Percentiles rank a stretch among this genome's conserved stretches.
phyloP scores from a whole-genome alignment of 1,140 invertebrate species.

The Zaprionus taronus region DNA sequence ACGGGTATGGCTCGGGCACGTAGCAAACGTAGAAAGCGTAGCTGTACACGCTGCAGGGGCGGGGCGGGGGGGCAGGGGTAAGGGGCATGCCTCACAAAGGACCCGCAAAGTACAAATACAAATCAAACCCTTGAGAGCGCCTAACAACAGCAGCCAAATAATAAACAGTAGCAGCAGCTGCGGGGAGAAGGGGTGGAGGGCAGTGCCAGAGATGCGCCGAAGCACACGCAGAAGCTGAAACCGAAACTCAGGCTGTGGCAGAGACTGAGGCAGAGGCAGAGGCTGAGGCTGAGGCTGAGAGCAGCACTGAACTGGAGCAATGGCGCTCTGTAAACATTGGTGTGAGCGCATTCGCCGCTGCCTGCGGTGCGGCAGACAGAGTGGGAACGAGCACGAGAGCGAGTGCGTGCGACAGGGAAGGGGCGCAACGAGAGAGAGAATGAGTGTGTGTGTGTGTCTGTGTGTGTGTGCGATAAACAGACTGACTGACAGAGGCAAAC shows the following conservation, averaged over 20 bases:
- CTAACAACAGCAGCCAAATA: constrained; percentile 64
- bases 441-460: constrained; percentile 6
- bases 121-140: constrained; percentile 79
- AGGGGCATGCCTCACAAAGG: constrained; percentile 50
- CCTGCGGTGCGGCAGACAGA: neutral
- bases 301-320: constrained; percentile 53
- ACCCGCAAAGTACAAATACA: constrained; percentile 70
- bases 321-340: constrained; percentile 70
- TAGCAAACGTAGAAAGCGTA: constrained; percentile 55
- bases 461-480: constrained; percentile 31
- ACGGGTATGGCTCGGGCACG: constrained; percentile 45
- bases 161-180: constrained; percentile 53
- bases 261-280: constrained; percentile 1
- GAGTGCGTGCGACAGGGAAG: constrained; percentile 1
- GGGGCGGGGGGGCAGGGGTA: constrained; percentile 1
- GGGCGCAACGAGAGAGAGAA: constrained; percentile 6
- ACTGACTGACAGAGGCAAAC: constrained; percentile 33
- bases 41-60: neutral
- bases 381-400: constrained; percentile 16
- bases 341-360: constrained; percentile 22
- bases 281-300: neutral
- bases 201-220: neutral
- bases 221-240: constrained; percentile 32
- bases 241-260: constrained; percentile 10
- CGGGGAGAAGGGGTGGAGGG: neutral